These are phyloP conservation scores for Paramormyrops kingsleyae DNA, from an alignment of 2,113 vertebrate genomes.

Conservation along the genomic window DNA sequence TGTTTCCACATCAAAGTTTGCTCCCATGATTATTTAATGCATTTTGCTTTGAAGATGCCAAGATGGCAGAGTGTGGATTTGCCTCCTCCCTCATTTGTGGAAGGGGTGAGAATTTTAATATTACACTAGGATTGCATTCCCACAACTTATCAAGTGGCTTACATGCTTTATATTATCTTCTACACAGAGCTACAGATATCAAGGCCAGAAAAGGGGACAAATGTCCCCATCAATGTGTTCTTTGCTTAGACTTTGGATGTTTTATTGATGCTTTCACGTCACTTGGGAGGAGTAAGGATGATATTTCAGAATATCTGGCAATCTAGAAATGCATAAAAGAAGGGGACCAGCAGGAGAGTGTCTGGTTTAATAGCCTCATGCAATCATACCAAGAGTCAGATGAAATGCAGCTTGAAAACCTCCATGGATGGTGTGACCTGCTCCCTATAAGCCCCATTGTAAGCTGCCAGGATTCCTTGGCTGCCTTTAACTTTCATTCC, in stretches of 20 bases:
- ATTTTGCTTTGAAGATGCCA: slow-evolving; percentile 6
- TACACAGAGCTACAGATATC: neutral
- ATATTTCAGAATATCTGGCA: neutral
- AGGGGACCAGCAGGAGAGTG: neutral
- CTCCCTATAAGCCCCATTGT: neutral
- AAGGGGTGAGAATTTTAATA: slow-evolving; percentile 1
- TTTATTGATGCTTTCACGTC: neutral
- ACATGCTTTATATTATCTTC: neutral
- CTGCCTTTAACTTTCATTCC: neutral
- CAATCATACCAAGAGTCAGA: neutral
- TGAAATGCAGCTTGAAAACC: neutral
- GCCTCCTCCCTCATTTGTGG: slow-evolving; percentile 1
- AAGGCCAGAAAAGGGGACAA: neutral
- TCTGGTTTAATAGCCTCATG: neutral
- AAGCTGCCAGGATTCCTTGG: neutral
- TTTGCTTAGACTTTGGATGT: neutral
- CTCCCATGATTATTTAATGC: slow-evolving; percentile 17
- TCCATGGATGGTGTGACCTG: neutral
- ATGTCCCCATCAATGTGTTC: neutral
- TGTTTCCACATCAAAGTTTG: slow-evolving; percentile 13
- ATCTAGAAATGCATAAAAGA: neutral
- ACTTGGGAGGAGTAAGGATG: neutral
- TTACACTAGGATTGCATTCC: slow-evolving; percentile 9
- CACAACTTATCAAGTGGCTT: neutral
- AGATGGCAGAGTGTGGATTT: neutral